Percentiles rank a stretch among this genome's conserved stretches.
Evolutionary conservation across 2,888 invertebrate genomes (phyloP).

Genomic region (Cordylochernes scorpioides): DNA sequence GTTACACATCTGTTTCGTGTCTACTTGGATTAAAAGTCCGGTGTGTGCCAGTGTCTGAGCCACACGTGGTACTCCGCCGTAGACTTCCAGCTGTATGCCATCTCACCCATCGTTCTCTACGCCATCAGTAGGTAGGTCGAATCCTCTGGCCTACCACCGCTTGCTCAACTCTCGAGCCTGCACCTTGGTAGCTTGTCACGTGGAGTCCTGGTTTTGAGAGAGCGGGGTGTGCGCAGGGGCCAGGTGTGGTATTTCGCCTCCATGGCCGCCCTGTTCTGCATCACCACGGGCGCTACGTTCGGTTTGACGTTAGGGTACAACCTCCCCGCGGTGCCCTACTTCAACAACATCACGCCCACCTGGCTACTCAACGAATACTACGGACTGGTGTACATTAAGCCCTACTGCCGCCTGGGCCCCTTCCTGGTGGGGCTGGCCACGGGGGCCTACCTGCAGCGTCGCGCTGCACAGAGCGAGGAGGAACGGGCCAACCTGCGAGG

Average conservation of each 20-base stretch:
- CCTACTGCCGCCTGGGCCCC: constrained; percentile 16
- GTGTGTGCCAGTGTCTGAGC: constrained; percentile 13
- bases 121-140: constrained; percentile 9
- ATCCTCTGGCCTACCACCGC: no score
- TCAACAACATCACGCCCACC: constrained; percentile 10
- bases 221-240: no score
- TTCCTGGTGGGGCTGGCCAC: constrained; percentile 16
- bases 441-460: no score
- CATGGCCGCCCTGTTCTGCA: no score
- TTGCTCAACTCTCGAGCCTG: no score
- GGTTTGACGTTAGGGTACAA: constrained; percentile 11
- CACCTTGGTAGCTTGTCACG: no score
- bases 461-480: no score
- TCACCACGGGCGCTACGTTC: constrained; percentile 10
- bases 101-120: constrained; percentile 13
- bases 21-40: no score
- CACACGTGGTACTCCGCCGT: constrained; percentile 16
- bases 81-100: constrained; percentile 15
- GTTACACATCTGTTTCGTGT: no score
- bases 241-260: no score
- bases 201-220: no score
- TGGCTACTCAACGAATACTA: constrained; percentile 12
- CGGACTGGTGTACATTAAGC: constrained; percentile 15
- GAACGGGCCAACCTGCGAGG: no score
- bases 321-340: constrained; percentile 15